Evolutionary conservation across 1,140 invertebrate species (phyloP).

Genomic region (Lepidurus packardi): DNA sequence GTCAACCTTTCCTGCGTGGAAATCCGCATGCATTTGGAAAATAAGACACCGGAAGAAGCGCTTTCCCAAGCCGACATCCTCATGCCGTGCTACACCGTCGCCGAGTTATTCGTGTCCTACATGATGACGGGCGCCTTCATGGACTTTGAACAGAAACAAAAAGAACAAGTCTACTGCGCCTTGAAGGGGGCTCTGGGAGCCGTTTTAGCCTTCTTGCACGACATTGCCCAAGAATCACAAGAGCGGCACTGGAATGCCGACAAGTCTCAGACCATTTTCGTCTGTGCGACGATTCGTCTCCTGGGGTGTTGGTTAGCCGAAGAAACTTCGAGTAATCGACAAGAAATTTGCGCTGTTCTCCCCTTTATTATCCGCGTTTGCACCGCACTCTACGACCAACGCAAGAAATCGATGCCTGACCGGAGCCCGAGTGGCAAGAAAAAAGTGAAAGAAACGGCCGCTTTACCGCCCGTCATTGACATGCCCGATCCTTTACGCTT

Average conservation of each 20-base stretch:
- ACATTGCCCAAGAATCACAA: constrained; percentile 27
- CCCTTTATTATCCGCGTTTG: constrained; percentile 63
- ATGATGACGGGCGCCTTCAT: constrained; percentile 68
- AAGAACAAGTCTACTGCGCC: constrained; percentile 81
- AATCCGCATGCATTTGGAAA: constrained; percentile 84
- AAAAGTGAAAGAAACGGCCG: constrained; percentile 35
- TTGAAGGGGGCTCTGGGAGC: constrained; percentile 82
- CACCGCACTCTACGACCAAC: constrained; percentile 26
- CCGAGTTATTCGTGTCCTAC: constrained; percentile 73
- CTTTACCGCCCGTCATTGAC: constrained; percentile 53
- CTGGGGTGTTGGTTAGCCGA: constrained; percentile 82
- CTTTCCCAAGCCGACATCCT: constrained; percentile 63
- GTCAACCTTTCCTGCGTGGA: constrained; percentile 84
- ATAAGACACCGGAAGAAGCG: constrained; percentile 64
- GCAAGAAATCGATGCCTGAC: constrained; percentile 29
- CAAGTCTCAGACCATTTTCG: constrained; percentile 47
- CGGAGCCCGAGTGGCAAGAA: constrained; percentile 8
- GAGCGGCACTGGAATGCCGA: constrained; percentile 27
- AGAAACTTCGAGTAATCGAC: constrained; percentile 80
- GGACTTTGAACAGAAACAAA: constrained; percentile 80
- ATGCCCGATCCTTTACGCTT: constrained; percentile 64
- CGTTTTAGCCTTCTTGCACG: constrained; percentile 39
- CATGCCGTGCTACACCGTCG: constrained; percentile 71
- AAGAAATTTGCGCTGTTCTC: constrained; percentile 69
- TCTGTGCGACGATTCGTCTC: constrained; percentile 74